phyloP scores from a whole-genome alignment of 2,888 invertebrate species.

The Brachypalpus laphriformis region DNA sequence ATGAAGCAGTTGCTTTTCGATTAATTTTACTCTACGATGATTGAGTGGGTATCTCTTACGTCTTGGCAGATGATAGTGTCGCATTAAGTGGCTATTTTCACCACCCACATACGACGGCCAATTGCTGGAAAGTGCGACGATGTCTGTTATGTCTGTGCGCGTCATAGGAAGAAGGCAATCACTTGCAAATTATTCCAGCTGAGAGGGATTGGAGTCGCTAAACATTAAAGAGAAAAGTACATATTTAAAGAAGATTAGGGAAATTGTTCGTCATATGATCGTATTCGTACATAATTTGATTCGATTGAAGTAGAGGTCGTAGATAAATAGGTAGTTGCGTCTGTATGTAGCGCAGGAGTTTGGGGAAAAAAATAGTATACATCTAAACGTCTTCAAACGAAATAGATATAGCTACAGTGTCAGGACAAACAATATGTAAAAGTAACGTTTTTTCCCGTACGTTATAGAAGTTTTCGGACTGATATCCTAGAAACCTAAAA shows the following conservation, averaged over 20 bases:
- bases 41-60: slow-evolving; percentile 33
- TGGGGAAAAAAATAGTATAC: too few species aligned
- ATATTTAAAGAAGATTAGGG: not conserved
- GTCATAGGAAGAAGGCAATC: slow-evolving; percentile 8
- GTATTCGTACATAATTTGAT: too few species aligned
- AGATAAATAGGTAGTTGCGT: too few species aligned
- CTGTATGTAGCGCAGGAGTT: too few species aligned
- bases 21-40: slow-evolving; percentile 4
- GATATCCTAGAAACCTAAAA: too few species aligned
- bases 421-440: too few species aligned
- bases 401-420: too few species aligned
- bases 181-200: not conserved
- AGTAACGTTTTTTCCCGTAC: too few species aligned
- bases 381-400: too few species aligned
- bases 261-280: too few species aligned
- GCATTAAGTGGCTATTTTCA: slow-evolving; percentile 17
- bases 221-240: not conserved
- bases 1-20: slow-evolving; percentile 6
- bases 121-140: not conserved
- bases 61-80: slow-evolving; percentile 1
- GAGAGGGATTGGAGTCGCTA: not conserved
- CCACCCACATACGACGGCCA: slow-evolving; percentile 3
- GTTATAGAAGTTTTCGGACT: too few species aligned
- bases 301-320: too few species aligned
- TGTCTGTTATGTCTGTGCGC: not conserved